Conservation (phyloP, 2,797 vertebrate genomes). For the Urocyon cinereoargenteus region DNA sequence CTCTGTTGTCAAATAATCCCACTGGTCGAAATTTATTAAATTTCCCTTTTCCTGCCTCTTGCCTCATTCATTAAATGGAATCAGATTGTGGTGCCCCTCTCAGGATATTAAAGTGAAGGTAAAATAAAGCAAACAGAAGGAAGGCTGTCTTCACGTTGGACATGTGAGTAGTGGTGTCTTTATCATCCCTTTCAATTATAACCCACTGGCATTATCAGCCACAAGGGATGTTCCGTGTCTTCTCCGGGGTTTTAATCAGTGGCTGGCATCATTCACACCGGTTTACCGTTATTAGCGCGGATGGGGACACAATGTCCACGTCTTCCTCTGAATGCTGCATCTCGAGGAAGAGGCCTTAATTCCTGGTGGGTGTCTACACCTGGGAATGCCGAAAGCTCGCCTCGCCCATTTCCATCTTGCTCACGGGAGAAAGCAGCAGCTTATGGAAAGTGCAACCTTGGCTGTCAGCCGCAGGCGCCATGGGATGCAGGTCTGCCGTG, state of each 20-base stretch:
- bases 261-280: fast-evolving
- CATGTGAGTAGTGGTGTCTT: fast-evolving
- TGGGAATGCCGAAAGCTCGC: too few relatives aligned
- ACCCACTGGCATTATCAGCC: too few relatives aligned
- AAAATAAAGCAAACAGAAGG: background rate
- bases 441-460: background rate
- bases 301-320: background rate
- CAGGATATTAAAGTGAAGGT: background rate
- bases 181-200: background rate
- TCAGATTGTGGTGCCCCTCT: background rate
- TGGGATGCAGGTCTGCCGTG: too few relatives aligned
- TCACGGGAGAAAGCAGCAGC: background rate
- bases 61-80: background rate
- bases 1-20: background rate
- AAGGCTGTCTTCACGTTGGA: background rate
- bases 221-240: fast-evolving
- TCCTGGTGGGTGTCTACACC: fast-evolving
- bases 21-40: fast-evolving
- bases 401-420: background rate
- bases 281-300: fast-evolving
- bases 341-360: background rate
- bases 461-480: background rate
- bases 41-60: background rate
- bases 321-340: background rate
- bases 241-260: background rate